Conservation (phyloP, 2,797 vertebrate species). For the Strix occidentalis region DNA sequence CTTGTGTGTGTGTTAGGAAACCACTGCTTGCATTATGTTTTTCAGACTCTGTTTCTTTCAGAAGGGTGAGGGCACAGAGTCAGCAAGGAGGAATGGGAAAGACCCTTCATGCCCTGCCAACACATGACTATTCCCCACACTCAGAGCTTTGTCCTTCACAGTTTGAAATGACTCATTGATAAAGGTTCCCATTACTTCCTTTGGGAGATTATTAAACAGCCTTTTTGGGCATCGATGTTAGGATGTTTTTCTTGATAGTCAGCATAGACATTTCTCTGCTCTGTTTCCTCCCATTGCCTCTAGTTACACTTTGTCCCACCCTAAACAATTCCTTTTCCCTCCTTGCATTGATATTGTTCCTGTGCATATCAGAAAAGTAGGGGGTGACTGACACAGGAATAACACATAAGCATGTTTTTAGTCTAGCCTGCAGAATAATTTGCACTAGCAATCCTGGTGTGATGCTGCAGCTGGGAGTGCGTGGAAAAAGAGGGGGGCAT, state of each 20-base stretch:
- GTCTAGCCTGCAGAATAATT: neutral
- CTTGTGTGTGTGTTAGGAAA: neutral
- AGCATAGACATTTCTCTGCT: slow-evolving; percentile 14
- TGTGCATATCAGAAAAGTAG: neutral
- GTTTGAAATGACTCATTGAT: slow-evolving; percentile 47
- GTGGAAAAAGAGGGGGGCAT: neutral
- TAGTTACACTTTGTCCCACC: neutral
- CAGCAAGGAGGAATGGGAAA: neutral
- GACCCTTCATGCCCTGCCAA: slow-evolving; percentile 9
- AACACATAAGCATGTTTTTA: neutral
- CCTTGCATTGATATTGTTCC: neutral
- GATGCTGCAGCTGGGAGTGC: neutral
- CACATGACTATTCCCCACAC: neutral
- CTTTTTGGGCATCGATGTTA: neutral
- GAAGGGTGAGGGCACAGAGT: neutral
- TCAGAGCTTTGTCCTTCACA: neutral
- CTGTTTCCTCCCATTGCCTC: slow-evolving; percentile 15
- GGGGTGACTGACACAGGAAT: neutral
- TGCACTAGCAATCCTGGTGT: neutral
- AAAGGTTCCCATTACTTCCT: slow-evolving; percentile 22
- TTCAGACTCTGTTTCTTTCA: neutral
- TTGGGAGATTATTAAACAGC: neutral
- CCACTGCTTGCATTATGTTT: neutral
- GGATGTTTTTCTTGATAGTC: slow-evolving; percentile 59
- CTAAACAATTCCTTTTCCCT: slow-evolving; percentile 24